Conservation (phyloP, 2,797 vertebrate species). For the Enteromius mattozi region DNA sequence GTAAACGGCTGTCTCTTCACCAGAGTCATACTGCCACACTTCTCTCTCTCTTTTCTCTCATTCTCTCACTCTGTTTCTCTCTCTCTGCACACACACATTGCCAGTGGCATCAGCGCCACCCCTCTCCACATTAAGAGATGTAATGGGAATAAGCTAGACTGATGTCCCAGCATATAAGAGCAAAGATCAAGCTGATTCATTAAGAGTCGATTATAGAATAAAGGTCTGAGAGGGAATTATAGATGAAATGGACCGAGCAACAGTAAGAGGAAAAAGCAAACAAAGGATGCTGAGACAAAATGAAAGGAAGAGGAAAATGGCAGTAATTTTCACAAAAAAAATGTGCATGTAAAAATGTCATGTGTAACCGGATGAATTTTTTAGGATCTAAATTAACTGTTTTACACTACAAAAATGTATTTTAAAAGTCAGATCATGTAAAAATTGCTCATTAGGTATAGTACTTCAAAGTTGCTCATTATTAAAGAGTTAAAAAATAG, state of each 20-base stretch:
- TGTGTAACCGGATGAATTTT: neutral
- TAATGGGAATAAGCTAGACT: constrained; percentile 27
- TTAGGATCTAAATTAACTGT: neutral
- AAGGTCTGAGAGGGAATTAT: neutral
- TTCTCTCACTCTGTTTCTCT: constrained; percentile 17
- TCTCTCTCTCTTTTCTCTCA: constrained; percentile 34
- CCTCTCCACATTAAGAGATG: constrained; percentile 32
- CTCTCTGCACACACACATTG: constrained; percentile 37
- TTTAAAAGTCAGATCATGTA: neutral
- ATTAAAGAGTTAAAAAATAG: neutral
- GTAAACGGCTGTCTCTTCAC: constrained; percentile 41
- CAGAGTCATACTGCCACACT: constrained; percentile 43
- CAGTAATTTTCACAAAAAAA: neutral
- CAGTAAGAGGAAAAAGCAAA: neutral
- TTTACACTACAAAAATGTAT: neutral
- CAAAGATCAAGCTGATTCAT: constrained; percentile 48
- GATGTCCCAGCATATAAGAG: constrained; percentile 29
- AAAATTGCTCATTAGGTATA: neutral
- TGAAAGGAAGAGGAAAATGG: neutral
- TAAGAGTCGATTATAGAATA: neutral
- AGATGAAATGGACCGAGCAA: neutral
- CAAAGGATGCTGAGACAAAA: neutral
- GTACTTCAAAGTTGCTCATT: neutral
- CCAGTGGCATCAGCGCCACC: constrained; percentile 36
- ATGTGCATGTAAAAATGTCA: neutral